Base-by-base conservation (phyloP, 2,797 vertebrate species). In the Enteromius trimaculatus region DNA sequence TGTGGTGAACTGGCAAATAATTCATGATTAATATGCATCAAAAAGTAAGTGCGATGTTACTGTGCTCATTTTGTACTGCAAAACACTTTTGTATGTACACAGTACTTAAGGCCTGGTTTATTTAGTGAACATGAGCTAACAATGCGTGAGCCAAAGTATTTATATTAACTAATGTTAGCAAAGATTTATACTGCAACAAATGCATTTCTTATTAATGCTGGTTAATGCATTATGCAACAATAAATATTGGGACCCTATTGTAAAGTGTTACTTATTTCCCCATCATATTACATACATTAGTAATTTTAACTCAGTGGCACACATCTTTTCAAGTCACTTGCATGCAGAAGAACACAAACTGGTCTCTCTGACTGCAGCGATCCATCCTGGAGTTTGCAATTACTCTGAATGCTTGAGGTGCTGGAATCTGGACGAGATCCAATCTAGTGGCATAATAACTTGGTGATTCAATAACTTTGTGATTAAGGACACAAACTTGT, bases 361-460 rank as follows among this genome's bases (percentile, higher is more conserved):
- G 16, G 31, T 83, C 70, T 81, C 31, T 83, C 47, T 77, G 68
- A 86, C 82, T 70, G 58, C 42, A 68, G 77, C 37, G 55, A 87
- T 89, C 77, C 55, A 84, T 86, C 71, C 64, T 62, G 39, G 26
- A 26, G 81, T 64, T 80, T 84, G 79, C 83, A 85, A 87, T 88
- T 86, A 87, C 81, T 78, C 69, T 84, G 85, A 85, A 71, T 34
- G 64, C 74, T 82, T 58, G 71, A 55, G 53, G 44, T 82, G 78
- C 85, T 66, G 58, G 37, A 42, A 29, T 62, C 26, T n/a, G 42
- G 60, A 51, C 76, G 44, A 84, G 85, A 85, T 79, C 55, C 68
- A 82, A 84, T 87, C 84, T 81, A 80, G 82, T 49, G 60, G 70
- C n/a, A 77, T 83, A 83, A 88, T 84, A 89, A 86, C 58, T 72